Evolutionary conservation across 2,797 vertebrate genomes (phyloP).

Genomic region (Chelidonichthys spinosus): DNA sequence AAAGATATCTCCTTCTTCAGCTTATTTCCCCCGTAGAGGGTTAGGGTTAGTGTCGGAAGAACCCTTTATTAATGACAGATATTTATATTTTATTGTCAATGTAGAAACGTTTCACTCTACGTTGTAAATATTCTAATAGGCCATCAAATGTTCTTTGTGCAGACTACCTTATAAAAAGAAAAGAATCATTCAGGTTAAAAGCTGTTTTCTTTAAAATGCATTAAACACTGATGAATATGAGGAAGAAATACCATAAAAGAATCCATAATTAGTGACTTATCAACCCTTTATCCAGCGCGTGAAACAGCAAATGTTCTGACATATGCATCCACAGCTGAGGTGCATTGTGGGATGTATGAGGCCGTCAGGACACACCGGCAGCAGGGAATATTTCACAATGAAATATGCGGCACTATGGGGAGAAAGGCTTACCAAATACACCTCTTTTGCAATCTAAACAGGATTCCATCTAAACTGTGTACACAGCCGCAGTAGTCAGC

Average conservation of each 20-base stretch:
- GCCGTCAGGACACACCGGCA: conserved; percentile 54
- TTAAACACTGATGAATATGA: neutral
- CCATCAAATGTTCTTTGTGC: neutral
- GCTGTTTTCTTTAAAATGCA: neutral
- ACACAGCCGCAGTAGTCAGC: conserved; percentile 78
- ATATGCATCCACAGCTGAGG: conserved; percentile 33
- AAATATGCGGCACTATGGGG: conserved; percentile 70
- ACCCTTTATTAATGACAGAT: neutral
- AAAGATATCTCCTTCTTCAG: too few species aligned
- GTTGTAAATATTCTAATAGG: neutral
- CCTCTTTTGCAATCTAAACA: conserved; percentile 86
- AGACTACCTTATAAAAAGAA: neutral
- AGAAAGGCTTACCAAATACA: conserved; percentile 78
- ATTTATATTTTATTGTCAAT: neutral
- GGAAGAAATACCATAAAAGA: neutral
- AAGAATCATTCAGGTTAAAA: neutral
- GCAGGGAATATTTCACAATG: conserved; percentile 77
- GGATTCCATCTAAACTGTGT: conserved; percentile 82
- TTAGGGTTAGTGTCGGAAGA: neutral
- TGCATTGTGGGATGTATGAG: conserved; percentile 57
- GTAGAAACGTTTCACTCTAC: too few species aligned
- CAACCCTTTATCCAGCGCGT: neutral
- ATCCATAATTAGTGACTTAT: neutral
- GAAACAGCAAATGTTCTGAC: conserved; percentile 9
- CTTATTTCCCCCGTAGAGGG: too few species aligned